A percentile compares a stretch with the other conserved stretches of the same genome.
Conservation (phyloP, 2,888 invertebrate species). For the Halictus quadricinctus region DNA sequence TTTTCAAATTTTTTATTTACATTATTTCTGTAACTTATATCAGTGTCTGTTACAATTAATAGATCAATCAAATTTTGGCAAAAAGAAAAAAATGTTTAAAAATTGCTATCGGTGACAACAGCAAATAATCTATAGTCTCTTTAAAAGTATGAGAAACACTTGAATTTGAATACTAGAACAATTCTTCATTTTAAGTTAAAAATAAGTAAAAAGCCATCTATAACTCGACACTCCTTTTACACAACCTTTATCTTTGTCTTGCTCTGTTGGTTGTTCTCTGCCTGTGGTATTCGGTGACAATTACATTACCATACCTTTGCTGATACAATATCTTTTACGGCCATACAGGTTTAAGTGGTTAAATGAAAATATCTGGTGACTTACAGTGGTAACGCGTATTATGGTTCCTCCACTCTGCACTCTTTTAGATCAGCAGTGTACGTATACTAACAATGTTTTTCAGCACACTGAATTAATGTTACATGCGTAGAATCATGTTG, state of each 20-base stretch:
- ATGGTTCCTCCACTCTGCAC: slow-evolving; percentile 78
- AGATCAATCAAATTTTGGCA: background rate
- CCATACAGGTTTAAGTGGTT: slow-evolving; percentile 49
- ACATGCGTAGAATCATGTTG: slow-evolving; percentile 34
- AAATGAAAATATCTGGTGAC: slow-evolving; percentile 69
- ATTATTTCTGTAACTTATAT: background rate
- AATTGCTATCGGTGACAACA: background rate
- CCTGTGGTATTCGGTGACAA: slow-evolving; percentile 66
- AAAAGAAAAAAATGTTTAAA: background rate
- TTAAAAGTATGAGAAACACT: background rate
- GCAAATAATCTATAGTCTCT: slow-evolving; percentile 22
- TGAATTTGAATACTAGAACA: background rate
- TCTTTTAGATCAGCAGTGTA: slow-evolving; percentile 76
- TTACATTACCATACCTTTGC: slow-evolving; percentile 44
- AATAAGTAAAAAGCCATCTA: slow-evolving; percentile 5
- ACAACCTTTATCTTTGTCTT: slow-evolving; percentile 61
- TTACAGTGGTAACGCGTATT: slow-evolving; percentile 76
- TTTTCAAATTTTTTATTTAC: slow-evolving; percentile 22
- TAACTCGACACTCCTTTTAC: slow-evolving; percentile 44
- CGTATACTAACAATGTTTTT: slow-evolving; percentile 70
- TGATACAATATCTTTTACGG: slow-evolving; percentile 53
- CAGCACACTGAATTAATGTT: slow-evolving; percentile 63
- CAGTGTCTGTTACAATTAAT: background rate
- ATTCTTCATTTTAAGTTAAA: background rate
- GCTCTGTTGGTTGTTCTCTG: slow-evolving; percentile 63